These are phyloP conservation scores for Petrolisthes cinctipes DNA, from an alignment of 2,888 invertebrate species.

Conservation along the genomic window DNA sequence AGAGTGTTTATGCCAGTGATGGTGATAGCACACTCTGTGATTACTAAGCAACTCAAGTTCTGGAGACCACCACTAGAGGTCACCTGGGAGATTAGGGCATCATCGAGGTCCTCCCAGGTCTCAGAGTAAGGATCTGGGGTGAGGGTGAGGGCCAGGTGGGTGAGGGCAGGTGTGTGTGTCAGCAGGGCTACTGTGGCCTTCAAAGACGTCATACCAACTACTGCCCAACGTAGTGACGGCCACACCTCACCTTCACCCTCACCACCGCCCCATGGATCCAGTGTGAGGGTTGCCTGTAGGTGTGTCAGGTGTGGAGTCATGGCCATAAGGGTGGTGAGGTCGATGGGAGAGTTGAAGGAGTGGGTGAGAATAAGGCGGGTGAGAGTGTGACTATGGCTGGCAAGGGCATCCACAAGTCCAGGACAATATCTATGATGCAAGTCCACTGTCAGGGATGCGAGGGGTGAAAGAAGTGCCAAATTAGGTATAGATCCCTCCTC, in stretches of 20 bases:
- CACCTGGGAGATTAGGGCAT: slow-evolving; percentile 31
- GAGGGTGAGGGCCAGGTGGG: slow-evolving; percentile 35
- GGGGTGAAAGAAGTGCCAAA: slow-evolving; percentile 30
- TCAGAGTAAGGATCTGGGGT: slow-evolving; percentile 45
- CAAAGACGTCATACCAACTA: slow-evolving; percentile 20
- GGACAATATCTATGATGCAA: slow-evolving; percentile 8
- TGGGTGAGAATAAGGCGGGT: slow-evolving; percentile 38
- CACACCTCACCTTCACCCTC: slow-evolving; percentile 24
- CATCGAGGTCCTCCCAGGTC: slow-evolving; percentile 44
- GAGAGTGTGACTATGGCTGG: slow-evolving; percentile 26
- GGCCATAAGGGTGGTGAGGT: slow-evolving; percentile 35
- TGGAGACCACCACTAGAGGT: slow-evolving; percentile 13
- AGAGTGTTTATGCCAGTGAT: slow-evolving; percentile 37
- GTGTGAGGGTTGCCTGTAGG: slow-evolving; percentile 19
- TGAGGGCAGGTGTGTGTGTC: slow-evolving; percentile 40
- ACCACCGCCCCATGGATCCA: slow-evolving; percentile 15
- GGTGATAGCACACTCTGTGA: slow-evolving; percentile 45
- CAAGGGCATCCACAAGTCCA: slow-evolving; percentile 22
- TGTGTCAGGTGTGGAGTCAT: slow-evolving; percentile 41
- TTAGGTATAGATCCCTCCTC: slow-evolving; percentile 20
- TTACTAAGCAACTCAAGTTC: slow-evolving; percentile 28
- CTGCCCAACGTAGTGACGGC: slow-evolving; percentile 26
- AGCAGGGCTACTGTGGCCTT: slow-evolving; percentile 30
- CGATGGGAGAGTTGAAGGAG: slow-evolving; percentile 30
- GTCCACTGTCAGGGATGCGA: slow-evolving; percentile 42